A percentile compares a stretch with the other conserved stretches of the same genome.
phyloP scores from a whole-genome alignment of 1,140 invertebrate species.

The Drosophila malerkotliana region DNA sequence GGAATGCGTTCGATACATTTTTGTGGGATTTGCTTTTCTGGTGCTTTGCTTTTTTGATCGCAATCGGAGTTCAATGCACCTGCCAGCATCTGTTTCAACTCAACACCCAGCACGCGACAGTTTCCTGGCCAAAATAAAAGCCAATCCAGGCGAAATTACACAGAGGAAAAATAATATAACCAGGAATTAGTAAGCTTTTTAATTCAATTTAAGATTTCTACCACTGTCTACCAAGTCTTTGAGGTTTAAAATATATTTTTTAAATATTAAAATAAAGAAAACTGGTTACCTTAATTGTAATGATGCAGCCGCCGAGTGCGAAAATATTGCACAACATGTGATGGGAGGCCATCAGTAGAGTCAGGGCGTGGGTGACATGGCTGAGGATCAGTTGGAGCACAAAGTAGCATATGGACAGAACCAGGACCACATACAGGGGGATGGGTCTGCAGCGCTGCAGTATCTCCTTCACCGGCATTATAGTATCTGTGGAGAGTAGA shows the following conservation, averaged over 20 bases:
- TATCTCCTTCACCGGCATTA: conserved; percentile 90
- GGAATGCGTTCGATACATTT: conserved; percentile 42
- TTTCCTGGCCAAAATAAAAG: conserved; percentile 42
- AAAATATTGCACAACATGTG: conserved; percentile 93
- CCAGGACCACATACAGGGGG: conserved; percentile 89
- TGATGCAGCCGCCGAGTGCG: conserved; percentile 89
- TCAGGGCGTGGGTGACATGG: conserved; percentile 92
- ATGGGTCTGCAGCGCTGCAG: conserved; percentile 88
- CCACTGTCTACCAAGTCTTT: no score
- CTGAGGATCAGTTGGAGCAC: conserved; percentile 89
- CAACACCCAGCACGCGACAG: conserved; percentile 43
- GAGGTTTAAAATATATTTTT: neutral
- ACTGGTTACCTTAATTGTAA: conserved; percentile 85
- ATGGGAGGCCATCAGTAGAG: conserved; percentile 92
- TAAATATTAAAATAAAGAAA: no score
- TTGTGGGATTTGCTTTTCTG: conserved; percentile 15
- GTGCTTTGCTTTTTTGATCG: conserved; percentile 9
- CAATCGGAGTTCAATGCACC: conserved; percentile 57
- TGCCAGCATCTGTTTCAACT: conserved; percentile 29
- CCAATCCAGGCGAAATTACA: conserved; percentile 2
- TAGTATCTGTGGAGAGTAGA: conserved; percentile 77
- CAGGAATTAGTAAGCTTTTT: no score
- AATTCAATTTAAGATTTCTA: no score
- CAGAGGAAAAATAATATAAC: neutral
- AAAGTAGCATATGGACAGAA: conserved; percentile 89